Percentiles rank a stretch among this genome's conserved stretches.
Evolutionary conservation across 1,140 invertebrate genomes (phyloP).

Genomic region (Caenorhabditis tropicalis): DNA sequence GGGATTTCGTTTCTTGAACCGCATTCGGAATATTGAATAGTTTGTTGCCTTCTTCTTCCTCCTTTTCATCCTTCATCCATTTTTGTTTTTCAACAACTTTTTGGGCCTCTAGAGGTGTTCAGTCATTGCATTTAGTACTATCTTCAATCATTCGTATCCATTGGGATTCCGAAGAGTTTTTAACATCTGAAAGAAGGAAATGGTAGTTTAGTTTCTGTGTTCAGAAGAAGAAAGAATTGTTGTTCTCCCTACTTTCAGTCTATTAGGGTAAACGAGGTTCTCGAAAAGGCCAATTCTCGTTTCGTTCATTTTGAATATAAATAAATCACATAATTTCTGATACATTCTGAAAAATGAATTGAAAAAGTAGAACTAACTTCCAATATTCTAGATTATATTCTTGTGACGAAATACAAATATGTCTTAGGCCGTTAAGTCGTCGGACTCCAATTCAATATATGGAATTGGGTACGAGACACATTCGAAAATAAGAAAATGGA

Average conservation of each 20-base stretch:
- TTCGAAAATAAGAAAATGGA: neutral
- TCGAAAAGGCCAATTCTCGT: too few relatives aligned
- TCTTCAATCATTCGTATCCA: slow-evolving; percentile 24
- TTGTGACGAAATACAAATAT: too few relatives aligned
- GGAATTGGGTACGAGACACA: neutral
- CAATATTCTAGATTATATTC: too few relatives aligned
- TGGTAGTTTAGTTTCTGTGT: neutral
- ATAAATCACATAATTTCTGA: too few relatives aligned
- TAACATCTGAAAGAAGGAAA: neutral
- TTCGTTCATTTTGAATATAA: too few relatives aligned
- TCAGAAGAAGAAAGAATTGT: too few relatives aligned
- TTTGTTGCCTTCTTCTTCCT: neutral
- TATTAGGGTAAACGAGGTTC: too few relatives aligned
- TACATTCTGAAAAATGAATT: too few relatives aligned
- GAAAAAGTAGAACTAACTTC: too few relatives aligned
- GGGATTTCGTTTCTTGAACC: neutral
- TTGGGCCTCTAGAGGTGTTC: slow-evolving; percentile 17
- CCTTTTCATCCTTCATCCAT: neutral
- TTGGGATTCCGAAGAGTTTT: neutral
- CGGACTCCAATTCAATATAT: too few relatives aligned
- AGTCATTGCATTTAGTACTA: neutral
- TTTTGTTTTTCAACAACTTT: neutral
- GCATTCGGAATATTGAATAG: slow-evolving; percentile 34
- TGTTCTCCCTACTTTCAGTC: too few relatives aligned
- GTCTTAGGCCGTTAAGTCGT: too few relatives aligned